Evolutionary conservation across 2,888 invertebrate genomes (phyloP).

Genomic region (Clunio marinus): DNA sequence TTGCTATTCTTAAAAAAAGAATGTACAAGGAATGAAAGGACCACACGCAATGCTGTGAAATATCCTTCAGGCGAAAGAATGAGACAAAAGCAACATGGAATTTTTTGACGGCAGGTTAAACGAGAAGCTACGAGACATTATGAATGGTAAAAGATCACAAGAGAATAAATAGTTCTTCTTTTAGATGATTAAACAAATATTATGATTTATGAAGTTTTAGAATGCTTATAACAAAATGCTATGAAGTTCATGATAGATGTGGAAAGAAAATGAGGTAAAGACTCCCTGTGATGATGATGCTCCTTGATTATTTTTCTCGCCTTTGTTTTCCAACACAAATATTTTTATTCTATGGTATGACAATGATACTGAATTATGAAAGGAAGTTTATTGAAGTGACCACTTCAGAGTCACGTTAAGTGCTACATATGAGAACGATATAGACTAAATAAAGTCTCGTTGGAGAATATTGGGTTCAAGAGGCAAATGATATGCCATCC

Average conservation of each 20-base stretch:
- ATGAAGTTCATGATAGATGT: no score
- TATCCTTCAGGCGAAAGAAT: neutral
- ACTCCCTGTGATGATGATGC: constrained; percentile 31
- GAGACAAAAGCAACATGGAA: neutral
- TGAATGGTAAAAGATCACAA: neutral
- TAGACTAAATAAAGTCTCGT: constrained; percentile 17
- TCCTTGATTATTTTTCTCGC: constrained; percentile 25
- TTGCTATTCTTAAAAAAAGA: neutral
- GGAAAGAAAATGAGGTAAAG: constrained; percentile 1
- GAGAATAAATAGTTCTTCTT: constrained; percentile 19
- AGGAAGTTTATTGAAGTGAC: constrained; percentile 19
- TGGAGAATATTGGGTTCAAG: constrained; percentile 24
- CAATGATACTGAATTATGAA: constrained; percentile 30
- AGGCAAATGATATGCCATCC: constrained; percentile 36
- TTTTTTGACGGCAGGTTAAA: constrained; percentile 29
- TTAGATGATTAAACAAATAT: constrained; percentile 37
- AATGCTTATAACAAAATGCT: no score
- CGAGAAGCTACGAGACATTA: neutral
- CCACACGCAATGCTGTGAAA: constrained; percentile 36
- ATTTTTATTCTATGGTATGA: constrained; percentile 13
- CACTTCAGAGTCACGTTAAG: constrained; percentile 26
- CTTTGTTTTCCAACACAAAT: constrained; percentile 20
- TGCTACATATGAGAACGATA: constrained; percentile 1
- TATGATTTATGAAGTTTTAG: constrained; percentile 33
- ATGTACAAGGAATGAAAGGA: constrained; percentile 26